Evolutionary conservation across 2,888 invertebrate species (phyloP).

Genomic region (Baronia brevicornis): DNA sequence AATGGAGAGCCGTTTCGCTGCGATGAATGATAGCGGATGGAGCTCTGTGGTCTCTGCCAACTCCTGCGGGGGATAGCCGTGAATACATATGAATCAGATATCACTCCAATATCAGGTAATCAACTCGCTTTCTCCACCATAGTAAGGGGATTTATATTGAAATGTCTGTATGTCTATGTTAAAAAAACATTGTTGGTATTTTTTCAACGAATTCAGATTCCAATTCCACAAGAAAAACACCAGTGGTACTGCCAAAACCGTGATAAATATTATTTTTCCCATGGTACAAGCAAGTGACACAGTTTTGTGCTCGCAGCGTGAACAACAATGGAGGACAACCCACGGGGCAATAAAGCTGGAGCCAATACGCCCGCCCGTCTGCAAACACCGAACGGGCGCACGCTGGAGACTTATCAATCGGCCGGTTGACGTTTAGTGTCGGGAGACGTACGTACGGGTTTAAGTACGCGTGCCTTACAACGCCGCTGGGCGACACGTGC

Average conservation of each 20-base stretch:
- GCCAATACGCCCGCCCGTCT: slow-evolving; percentile 26
- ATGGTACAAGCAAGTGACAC: slow-evolving; percentile 31
- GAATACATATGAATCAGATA: too few relatives aligned
- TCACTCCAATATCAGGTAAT: too few relatives aligned
- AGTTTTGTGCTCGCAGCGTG: slow-evolving; percentile 27
- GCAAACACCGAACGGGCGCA: slow-evolving; percentile 50
- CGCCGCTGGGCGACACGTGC: slow-evolving; percentile 37
- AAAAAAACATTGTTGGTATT: too few relatives aligned
- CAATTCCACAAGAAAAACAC: too few relatives aligned
- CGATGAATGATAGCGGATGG: too few relatives aligned
- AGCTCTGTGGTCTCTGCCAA: too few relatives aligned
- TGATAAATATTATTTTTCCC: slow-evolving; percentile 53
- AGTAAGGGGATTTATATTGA: too few relatives aligned
- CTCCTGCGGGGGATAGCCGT: too few relatives aligned
- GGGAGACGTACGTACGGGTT: slow-evolving; percentile 40
- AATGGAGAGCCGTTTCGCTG: too few relatives aligned
- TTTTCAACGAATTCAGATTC: too few relatives aligned
- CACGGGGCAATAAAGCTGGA: slow-evolving; percentile 41
- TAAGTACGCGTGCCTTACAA: slow-evolving; percentile 50
- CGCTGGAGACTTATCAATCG: slow-evolving; percentile 53
- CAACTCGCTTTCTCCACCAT: too few relatives aligned
- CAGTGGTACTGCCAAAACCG: slow-evolving; percentile 29
- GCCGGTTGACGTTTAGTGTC: slow-evolving; percentile 59
- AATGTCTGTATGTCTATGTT: too few relatives aligned
- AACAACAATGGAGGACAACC: slow-evolving; percentile 46